phyloP scores from a whole-genome alignment of 2,888 invertebrate genomes.

The Phyto melanocephala region DNA sequence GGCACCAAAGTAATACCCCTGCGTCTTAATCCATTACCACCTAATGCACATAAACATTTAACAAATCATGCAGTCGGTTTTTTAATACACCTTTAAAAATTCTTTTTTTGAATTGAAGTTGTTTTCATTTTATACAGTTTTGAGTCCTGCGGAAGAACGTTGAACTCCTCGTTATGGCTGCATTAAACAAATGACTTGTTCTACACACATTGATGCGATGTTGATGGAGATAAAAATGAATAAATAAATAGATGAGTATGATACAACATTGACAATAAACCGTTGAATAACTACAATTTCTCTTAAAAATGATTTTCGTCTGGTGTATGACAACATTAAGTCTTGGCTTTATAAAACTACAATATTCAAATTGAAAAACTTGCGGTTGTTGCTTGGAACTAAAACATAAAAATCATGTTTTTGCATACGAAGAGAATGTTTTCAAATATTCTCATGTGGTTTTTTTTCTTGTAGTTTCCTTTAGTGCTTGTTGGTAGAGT shows the following conservation, averaged over 20 bases:
- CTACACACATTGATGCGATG: constrained; percentile 8
- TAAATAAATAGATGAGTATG: constrained; percentile 13
- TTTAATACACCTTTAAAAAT: not conserved
- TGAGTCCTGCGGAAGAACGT: constrained; percentile 23
- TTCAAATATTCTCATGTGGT: no score
- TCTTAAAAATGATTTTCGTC: not conserved
- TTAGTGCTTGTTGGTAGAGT: no score
- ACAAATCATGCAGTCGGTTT: not conserved
- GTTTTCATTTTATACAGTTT: not conserved
- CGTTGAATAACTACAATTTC: not conserved
- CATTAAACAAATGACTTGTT: not conserved
- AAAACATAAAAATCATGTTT: not conserved
- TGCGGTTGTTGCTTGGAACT: not conserved
- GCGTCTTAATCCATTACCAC: no score
- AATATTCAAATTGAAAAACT: no score
- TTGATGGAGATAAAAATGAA: not conserved
- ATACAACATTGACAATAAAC: constrained; percentile 51
- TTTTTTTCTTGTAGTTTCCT: no score
- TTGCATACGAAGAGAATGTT: not conserved
- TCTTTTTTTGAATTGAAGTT: not conserved
- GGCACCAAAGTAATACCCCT: no score
- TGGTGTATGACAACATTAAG: no score
- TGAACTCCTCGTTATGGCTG: constrained; percentile 47
- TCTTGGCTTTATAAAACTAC: no score
- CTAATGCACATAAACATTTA: not conserved